Evolutionary conservation across 2,797 vertebrate species (phyloP).

Genomic region (Lepilemur septentrionalis): DNA sequence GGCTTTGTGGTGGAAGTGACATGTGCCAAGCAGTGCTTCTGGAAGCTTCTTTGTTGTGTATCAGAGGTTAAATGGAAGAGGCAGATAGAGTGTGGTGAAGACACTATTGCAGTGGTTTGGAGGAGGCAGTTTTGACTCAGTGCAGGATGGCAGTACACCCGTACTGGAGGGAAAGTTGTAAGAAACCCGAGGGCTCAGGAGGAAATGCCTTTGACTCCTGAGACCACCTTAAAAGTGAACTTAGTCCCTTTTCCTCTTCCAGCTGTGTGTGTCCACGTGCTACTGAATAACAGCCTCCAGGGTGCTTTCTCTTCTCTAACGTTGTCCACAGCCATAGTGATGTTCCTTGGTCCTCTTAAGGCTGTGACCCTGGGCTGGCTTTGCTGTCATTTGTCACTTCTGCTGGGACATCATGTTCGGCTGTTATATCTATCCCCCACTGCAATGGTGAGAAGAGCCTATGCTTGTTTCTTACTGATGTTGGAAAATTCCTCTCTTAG

Average conservation of each 20-base stretch:
- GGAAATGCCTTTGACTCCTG: accelerated
- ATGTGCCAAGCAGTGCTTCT: neutral
- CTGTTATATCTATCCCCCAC: neutral
- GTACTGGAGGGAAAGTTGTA: accelerated
- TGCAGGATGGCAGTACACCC: accelerated
- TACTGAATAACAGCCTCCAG: accelerated
- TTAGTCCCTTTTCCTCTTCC: accelerated
- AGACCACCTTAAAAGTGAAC: neutral
- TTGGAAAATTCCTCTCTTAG: neutral
- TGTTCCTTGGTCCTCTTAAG: neutral
- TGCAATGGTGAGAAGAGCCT: neutral
- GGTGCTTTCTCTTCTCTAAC: accelerated
- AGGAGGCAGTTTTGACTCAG: accelerated
- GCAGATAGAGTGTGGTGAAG: neutral
- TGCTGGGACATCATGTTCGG: accelerated
- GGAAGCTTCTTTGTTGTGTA: neutral
- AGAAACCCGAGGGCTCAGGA: no score
- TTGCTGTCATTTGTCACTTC: neutral
- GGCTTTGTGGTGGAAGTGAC: neutral
- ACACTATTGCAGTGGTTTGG: neutral
- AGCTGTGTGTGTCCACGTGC: accelerated
- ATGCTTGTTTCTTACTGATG: neutral
- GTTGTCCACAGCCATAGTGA: accelerated
- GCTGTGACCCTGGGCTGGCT: neutral
- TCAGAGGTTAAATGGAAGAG: neutral